A percentile compares a stretch with the other conserved stretches of the same genome.
phyloP scores from a whole-genome alignment of 2,888 invertebrate species.

The Hydriomena furcata region DNA sequence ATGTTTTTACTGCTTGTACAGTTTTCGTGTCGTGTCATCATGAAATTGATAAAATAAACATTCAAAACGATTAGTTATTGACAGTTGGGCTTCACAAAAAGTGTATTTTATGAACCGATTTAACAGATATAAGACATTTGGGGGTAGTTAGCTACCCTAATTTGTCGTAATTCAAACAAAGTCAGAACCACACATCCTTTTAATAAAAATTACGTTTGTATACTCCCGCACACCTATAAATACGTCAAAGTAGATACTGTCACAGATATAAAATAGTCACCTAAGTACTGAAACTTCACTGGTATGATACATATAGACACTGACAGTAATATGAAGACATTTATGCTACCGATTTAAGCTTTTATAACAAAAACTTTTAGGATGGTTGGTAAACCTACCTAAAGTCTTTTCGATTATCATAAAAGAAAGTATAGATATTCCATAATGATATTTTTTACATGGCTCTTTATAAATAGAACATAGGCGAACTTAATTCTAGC shows the following conservation, averaged over 20 bases:
- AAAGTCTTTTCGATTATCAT: too few species aligned
- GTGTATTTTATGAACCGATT: slow-evolving; percentile 21
- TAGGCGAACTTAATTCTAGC: too few species aligned
- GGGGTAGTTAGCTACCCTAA: slow-evolving; percentile 21
- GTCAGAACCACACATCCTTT: slow-evolving; percentile 28
- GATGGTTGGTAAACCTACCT: too few species aligned
- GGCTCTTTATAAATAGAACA: too few species aligned
- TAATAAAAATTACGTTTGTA: slow-evolving; percentile 30
- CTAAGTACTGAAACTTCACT: background rate
- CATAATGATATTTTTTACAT: too few species aligned
- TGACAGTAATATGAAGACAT: too few species aligned
- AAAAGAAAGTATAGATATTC: too few species aligned
- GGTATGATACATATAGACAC: too few species aligned
- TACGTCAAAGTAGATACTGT: slow-evolving; percentile 36
- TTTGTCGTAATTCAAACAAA: slow-evolving; percentile 29
- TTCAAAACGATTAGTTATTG: slow-evolving; percentile 1
- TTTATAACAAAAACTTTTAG: too few species aligned
- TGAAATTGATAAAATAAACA: slow-evolving; percentile 1
- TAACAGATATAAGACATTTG: slow-evolving; percentile 5
- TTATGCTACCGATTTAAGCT: too few species aligned
- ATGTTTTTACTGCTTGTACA: slow-evolving; percentile 6
- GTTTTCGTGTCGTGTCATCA: slow-evolving; percentile 3
- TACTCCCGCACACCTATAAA: slow-evolving; percentile 26
- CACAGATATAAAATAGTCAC: background rate
- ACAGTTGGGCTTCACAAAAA: slow-evolving; percentile 18